Conservation (phyloP, 2,113 vertebrate species). For the Phylloscopus trochilus region DNA sequence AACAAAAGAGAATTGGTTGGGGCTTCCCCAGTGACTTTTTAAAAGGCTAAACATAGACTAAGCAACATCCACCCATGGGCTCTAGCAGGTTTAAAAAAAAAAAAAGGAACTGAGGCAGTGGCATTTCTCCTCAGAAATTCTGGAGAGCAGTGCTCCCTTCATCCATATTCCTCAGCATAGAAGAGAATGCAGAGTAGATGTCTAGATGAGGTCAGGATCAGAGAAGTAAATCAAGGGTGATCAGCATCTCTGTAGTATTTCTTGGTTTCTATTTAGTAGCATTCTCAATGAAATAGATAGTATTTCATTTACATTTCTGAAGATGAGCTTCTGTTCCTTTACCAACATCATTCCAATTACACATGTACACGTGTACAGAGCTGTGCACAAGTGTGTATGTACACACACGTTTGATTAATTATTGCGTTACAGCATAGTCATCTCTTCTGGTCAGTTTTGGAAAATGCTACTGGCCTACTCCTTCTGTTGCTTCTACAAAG, state of each 20-base stretch:
- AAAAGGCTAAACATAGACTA: background rate
- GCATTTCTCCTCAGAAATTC: background rate
- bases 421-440: background rate
- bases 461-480: background rate
- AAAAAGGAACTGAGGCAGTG: background rate
- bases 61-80: background rate
- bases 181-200: background rate
- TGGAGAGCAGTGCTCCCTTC: background rate
- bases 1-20: background rate
- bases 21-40: background rate
- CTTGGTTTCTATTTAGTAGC: background rate
- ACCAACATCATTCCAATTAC: background rate
- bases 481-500: background rate
- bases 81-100: background rate
- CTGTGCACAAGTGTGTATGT: background rate
- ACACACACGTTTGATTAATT: background rate
- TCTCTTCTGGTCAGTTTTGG: background rate
- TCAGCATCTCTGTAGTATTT: background rate
- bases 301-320: background rate
- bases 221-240: background rate
- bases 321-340: background rate
- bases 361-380: accelerated
- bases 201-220: background rate
- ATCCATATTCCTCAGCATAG: background rate
- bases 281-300: background rate